Base-by-base conservation (phyloP, 2,888 invertebrate species). In the Drosophila meridiana region DNA sequence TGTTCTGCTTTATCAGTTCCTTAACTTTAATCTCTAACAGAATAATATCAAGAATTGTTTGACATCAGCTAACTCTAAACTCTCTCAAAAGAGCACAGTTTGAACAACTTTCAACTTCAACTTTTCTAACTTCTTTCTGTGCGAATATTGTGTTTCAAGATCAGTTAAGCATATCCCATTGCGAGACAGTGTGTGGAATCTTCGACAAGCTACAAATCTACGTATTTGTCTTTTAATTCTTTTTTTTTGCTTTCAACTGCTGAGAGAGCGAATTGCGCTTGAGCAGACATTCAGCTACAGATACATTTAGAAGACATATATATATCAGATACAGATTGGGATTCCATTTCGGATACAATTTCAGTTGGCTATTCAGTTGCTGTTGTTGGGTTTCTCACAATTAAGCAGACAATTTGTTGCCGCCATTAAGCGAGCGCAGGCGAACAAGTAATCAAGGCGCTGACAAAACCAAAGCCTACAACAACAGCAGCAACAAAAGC, bases 331-430 rank as follows among this genome's bases (percentile, higher is more conserved):
- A 60, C 42, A 78, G 61, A 70, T 70, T 70, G 61, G 55, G 14
- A 70, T 50, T 48, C 58, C 30, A 50, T 42, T 47, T 60, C 47
- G 50, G 69, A 61, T 73, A 63, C 26, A 69, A 62, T 68, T 80
- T 58, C 56, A 64, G 56, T 65, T 64, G 20, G n/a, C 57, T 48
- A 57, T 69, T 77, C 20, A 20, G 47, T 78, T 52, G n/a, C 34
- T 66, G 57, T 57, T 69, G 67, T 72, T 66, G 69, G 73, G 65
- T 87, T 84, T 87, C 85, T 76, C 89, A 87, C 86, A 87, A 89
- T 87, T 87, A 89, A 89, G 75, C 76, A 69, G 68, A 78, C 76
- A 86, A 83, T 80, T 83, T 76, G 83, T 68, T 80, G 70, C 59
- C 58, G 58, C 63, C 66, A 69, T 77, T 73, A 60, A 74, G 59